Base-by-base conservation (phyloP, 2,888 invertebrate genomes). In the Monoplex corrugatus region DNA sequence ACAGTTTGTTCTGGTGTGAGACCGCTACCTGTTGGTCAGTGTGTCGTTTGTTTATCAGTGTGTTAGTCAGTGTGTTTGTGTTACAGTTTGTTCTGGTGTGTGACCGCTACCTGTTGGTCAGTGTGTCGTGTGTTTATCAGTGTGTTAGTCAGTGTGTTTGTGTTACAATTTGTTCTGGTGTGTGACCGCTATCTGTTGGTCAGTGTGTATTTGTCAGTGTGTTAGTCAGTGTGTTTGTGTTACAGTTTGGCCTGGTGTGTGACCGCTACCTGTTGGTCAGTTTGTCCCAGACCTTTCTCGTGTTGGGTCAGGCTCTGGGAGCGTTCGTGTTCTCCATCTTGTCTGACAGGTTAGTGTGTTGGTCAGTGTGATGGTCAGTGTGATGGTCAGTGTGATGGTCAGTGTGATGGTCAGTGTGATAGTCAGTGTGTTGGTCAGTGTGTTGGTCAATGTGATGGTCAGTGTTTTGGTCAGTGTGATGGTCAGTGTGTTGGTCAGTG, bases 191-290 rank as follows among this genome's bases (percentile, higher is more conserved):
- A 19, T 50, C 10, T 23, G 13, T 68, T 16, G 19, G 68, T 50
- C 10, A 50, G 50, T 50, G n/a, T 19, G 23, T 57, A 1, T 78
- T n/a, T 16, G 16, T n/a, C n/a, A 16, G 45, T 28, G 35, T 35
- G 38, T 38, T 6, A 40, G 8, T n/a, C 19, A 68, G n/a, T 23
- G n/a, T 28, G 6, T 57, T 0, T 88, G 2, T 88, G 40, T 45
- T 82, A 8, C 87, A 90, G 90, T 90, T 80, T 38, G 87, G 87
- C 28, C 89, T 90, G 13, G 89, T 89, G 6, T 90, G 90, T 85
- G 88, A 88, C 38, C 8, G 88, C 0, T 86, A 88, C 50, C 40
- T 89, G 8, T 68, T 90, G 35, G 86, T 87, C 72, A 88, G 89
- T 35, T 44, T 90, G 43, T 86, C 89, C 1, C 90, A 90, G n/a